phyloP scores from a whole-genome alignment of 2,113 vertebrate genomes.

The Rhipidura dahli region DNA sequence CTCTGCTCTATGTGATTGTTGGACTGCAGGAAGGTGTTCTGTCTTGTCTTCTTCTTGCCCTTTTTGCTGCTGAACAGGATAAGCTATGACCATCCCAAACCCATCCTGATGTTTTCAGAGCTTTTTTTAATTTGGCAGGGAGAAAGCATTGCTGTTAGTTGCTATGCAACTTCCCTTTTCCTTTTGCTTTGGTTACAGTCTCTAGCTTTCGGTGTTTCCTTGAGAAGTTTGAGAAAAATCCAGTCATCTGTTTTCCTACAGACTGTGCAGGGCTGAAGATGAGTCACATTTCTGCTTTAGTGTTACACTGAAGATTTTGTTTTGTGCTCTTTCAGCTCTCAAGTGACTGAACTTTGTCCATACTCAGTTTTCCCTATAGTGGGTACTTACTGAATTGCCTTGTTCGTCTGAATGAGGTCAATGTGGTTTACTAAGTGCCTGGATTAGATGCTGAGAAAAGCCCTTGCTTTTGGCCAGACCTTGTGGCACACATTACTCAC shows the following conservation, averaged over 20 bases:
- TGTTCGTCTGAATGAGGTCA: neutral
- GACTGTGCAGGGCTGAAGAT: neutral
- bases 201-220: neutral
- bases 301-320: neutral
- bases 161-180: neutral
- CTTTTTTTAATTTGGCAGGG: neutral
- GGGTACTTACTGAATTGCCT: neutral
- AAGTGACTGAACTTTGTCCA: neutral
- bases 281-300: neutral
- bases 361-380: neutral
- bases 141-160: neutral
- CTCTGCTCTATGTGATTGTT: neutral
- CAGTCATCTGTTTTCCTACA: neutral
- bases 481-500: neutral
- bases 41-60: neutral
- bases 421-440: neutral
- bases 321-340: neutral
- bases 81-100: neutral
- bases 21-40: neutral
- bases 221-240: neutral
- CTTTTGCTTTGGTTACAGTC: slow-evolving; percentile 35
- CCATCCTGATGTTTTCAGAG: neutral
- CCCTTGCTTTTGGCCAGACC: neutral
- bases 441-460: neutral
- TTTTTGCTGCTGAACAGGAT: neutral